Evolutionary conservation across 2,888 invertebrate genomes (phyloP).

Genomic region (Ectobius pallidus): DNA sequence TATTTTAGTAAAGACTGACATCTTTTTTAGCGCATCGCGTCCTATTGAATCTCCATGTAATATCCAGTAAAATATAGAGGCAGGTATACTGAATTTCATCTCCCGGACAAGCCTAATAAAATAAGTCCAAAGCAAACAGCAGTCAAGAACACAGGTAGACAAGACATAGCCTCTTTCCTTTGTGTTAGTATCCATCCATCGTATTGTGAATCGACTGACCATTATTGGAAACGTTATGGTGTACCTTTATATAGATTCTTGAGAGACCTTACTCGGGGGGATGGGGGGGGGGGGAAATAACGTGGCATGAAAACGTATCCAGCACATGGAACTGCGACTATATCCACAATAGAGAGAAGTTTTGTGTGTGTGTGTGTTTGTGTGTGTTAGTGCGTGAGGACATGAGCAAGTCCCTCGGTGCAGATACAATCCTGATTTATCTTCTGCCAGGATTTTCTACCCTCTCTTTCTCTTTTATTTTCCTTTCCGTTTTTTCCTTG

Average conservation of each 20-base stretch:
- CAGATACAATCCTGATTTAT: slow-evolving; percentile 10
- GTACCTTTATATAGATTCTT: slow-evolving; percentile 15
- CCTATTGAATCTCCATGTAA: too few species aligned
- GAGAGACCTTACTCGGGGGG: background rate
- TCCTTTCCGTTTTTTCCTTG: background rate
- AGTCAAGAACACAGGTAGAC: too few species aligned
- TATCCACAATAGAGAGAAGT: background rate
- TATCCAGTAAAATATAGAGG: too few species aligned
- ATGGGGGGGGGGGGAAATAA: background rate
- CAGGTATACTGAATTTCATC: too few species aligned
- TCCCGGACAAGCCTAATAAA: too few species aligned
- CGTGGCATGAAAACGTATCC: background rate
- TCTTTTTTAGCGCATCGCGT: too few species aligned
- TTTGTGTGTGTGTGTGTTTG: background rate
- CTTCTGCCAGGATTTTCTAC: background rate
- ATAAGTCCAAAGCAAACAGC: too few species aligned
- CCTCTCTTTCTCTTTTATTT: background rate
- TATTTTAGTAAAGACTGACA: too few species aligned
- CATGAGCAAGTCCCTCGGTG: slow-evolving; percentile 3
- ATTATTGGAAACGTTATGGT: slow-evolving; percentile 16
- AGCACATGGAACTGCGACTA: background rate
- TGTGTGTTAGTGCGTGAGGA: background rate
- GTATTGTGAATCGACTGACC: background rate
- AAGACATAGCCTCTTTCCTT: too few species aligned
- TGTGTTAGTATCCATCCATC: background rate